Base-by-base conservation (phyloP, 2,113 vertebrate genomes). In the Bubo bubo region DNA sequence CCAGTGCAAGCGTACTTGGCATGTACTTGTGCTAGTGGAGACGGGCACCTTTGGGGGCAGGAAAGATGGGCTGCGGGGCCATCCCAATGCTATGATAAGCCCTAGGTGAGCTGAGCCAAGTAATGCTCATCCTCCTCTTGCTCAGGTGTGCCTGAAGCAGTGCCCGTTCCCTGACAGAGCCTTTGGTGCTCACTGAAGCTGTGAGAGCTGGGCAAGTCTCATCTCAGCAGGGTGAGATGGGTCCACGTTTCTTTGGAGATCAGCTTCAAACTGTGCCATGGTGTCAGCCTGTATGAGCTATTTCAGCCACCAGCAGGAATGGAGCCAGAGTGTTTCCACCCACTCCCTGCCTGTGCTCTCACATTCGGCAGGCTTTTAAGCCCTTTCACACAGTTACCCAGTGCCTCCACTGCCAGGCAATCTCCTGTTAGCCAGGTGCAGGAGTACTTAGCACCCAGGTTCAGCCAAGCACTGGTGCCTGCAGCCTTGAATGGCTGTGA, bases 161-260 rank as follows among this genome's bases (percentile, higher is more conserved):
- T 49, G 55, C 26, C 16, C 0, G 0, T 28, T 71, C 34, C 24
- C 24, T 37, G 20, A 12, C 16, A 62, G 37, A 83, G 49, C 18
- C 24, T 83, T 77, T 1, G 1, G 23, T 8, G 21, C 58, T 89
- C 32, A 41, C 4, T 34, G 60, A 71, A 59, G n/a, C n/a, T 85
- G 8, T 47, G 7, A 85, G 49, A 68, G 23, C 32, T 7, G 6
- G 22, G 22, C 17, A 72, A 52, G 32, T 41, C 37, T 88, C 32
- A 37, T 60, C 34, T 79, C 37, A 75, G 52, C 19, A 20, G 28
- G 4, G 6, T 47, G 37, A 91, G 43, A 41, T 1, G 0, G 19
- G 43, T 90, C 24, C 79, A 60, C 18, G 14, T 35, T 90, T 88
- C 20, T 60, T 75, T 92, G 88, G 49, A 64, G 53, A 47, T 76